Percentiles rank a stretch among this genome's conserved stretches.
Conservation (phyloP, 2,113 vertebrate species). For the Lagenorhynchus albirostris region DNA sequence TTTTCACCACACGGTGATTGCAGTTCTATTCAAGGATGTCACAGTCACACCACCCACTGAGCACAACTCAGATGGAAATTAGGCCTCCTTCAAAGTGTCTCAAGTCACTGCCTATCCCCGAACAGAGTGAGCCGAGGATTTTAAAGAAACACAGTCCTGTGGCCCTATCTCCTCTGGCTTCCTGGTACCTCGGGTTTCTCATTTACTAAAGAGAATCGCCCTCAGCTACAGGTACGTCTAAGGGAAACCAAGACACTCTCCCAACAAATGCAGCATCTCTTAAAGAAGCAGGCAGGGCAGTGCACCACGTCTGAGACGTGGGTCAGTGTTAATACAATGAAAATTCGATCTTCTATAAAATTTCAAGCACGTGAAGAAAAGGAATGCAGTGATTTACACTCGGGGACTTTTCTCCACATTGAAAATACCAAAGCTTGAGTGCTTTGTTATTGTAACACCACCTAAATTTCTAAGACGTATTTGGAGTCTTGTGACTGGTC, state of each 20-base stretch:
- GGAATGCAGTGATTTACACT: neutral
- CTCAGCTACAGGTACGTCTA: neutral
- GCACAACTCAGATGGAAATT: conserved; percentile 48
- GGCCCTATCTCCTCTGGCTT: neutral
- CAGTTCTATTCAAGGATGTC: conserved; percentile 49
- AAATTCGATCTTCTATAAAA: conserved; percentile 3
- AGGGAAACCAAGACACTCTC: neutral
- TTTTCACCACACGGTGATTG: conserved; percentile 53
- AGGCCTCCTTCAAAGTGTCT: conserved; percentile 49
- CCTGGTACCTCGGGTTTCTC: neutral
- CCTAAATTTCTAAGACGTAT: neutral
- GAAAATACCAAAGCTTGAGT: neutral
- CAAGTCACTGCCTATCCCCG: neutral
- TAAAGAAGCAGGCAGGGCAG: neutral
- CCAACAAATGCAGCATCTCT: neutral
- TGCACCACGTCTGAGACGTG: neutral
- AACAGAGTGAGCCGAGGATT: neutral
- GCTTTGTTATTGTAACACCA: neutral
- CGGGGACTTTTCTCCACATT: neutral
- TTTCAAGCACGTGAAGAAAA: neutral
- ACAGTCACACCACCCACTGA: conserved; percentile 59
- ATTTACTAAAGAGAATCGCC: neutral
- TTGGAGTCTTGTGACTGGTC: neutral
- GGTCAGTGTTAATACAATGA: neutral
- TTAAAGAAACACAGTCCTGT: neutral